phyloP scores from a whole-genome alignment of 2,888 invertebrate species.

The Aphodius granarius region DNA sequence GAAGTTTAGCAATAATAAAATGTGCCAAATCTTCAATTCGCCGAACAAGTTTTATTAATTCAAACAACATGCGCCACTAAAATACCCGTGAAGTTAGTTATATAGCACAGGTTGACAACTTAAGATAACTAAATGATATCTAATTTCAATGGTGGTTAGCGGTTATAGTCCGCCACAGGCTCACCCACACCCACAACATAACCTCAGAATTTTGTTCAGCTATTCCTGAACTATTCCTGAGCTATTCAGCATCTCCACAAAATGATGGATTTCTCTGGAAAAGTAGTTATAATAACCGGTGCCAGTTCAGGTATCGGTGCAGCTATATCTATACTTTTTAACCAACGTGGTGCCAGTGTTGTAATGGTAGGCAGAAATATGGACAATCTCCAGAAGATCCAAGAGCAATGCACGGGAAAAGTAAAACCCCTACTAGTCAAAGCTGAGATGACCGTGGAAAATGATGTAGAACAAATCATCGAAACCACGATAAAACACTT shows the following conservation, averaged over 20 bases:
- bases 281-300: constrained; percentile 76
- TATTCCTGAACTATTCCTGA: no score
- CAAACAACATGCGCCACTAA: no score
- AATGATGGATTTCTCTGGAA: constrained; percentile 52
- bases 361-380: constrained; percentile 72
- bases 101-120: no score
- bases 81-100: no score
- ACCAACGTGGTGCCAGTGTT: constrained; percentile 74
- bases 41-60: no score
- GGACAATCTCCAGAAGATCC: constrained; percentile 66
- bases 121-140: no score
- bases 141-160: no score
- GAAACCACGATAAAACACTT: constrained; percentile 48
- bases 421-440: constrained; percentile 35
- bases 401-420: constrained; percentile 56
- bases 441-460: constrained; percentile 47
- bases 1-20: no score
- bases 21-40: no score
- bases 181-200: not conserved
- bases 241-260: not conserved
- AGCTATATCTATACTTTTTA: constrained; percentile 76
- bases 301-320: constrained; percentile 87
- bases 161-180: no score
- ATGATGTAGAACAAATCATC: constrained; percentile 47
- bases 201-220: not conserved